Percentiles rank a stretch among this genome's conserved stretches.
phyloP scores from a whole-genome alignment of 2,888 invertebrate genomes.

The Blomia tropicalis region DNA sequence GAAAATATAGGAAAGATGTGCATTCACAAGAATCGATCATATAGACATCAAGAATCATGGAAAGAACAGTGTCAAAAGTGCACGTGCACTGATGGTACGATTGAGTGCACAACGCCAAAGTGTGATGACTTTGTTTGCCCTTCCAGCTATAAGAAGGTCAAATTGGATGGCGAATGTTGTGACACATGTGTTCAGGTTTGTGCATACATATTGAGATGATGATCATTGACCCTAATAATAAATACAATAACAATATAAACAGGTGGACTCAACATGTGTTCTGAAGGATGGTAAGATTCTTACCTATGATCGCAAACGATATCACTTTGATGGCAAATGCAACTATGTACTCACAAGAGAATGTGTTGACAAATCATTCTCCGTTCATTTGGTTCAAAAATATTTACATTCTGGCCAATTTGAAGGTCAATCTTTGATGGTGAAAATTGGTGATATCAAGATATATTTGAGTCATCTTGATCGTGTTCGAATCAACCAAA shows the following conservation, averaged over 20 bases:
- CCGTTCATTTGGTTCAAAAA: constrained; percentile 57
- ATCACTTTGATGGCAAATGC: constrained; percentile 77
- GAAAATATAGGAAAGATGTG: background rate
- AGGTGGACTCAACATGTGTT: background rate
- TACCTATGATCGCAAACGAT: constrained; percentile 84
- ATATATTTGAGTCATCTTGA: constrained; percentile 70
- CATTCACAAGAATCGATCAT: background rate
- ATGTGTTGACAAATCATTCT: constrained; percentile 53
- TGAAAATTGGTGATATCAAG: constrained; percentile 47
- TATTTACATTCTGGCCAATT: constrained; percentile 42
- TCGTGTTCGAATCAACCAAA: constrained; percentile 57
- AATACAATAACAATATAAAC: too few relatives aligned
- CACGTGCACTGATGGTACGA: background rate
- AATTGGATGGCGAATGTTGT: constrained; percentile 63
- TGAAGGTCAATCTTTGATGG: constrained; percentile 3
- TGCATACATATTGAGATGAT: too few relatives aligned
- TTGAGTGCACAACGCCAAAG: background rate
- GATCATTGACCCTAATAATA: too few relatives aligned
- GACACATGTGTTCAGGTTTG: constrained; percentile 63
- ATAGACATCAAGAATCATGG: background rate
- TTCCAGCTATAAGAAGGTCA: constrained; percentile 54
- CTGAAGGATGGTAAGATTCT: constrained; percentile 33
- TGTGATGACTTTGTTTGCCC: background rate
- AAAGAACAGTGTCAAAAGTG: background rate
- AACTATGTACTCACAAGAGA: constrained; percentile 75